Percentiles rank a stretch among this genome's conserved stretches.
These are phyloP conservation scores for Spodoptera frugiperda DNA, from an alignment of 1,140 invertebrate genomes.

Conservation along the genomic window DNA sequence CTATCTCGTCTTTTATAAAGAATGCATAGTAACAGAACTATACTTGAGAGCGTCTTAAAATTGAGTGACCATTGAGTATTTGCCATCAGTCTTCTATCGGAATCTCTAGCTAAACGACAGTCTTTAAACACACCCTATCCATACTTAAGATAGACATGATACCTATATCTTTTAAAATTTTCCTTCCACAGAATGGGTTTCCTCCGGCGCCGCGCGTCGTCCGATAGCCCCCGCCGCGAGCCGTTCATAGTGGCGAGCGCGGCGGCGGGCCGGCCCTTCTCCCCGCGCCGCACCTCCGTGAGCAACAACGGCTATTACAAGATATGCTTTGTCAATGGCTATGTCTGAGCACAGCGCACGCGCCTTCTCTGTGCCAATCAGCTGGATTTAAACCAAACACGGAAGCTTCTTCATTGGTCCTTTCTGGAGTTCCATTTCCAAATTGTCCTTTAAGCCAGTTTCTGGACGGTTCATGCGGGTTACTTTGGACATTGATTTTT, in stretches of 20 bases:
- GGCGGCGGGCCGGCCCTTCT: constrained; percentile 71
- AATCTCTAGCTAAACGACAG: no score
- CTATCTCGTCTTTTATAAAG: no score
- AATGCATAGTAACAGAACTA: no score
- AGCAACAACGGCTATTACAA: constrained; percentile 86
- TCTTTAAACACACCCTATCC: background rate
- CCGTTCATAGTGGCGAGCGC: constrained; percentile 64
- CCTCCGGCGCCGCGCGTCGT: constrained; percentile 83
- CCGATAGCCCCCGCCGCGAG: constrained; percentile 84
- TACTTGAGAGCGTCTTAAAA: no score
- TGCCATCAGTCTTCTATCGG: no score
- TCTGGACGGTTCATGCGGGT: background rate
- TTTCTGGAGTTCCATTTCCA: background rate
- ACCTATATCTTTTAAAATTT: background rate
- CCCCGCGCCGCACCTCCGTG: constrained; percentile 80
- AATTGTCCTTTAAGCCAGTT: background rate
- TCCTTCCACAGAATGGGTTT: constrained; percentile 78
- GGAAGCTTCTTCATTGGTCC: constrained; percentile 52
- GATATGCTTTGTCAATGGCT: constrained; percentile 87
- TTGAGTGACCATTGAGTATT: no score
- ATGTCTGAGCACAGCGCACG: constrained; percentile 74
- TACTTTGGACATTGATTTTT: background rate
- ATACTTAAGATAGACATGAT: background rate
- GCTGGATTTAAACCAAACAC: constrained; percentile 64
- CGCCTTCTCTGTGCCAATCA: constrained; percentile 63